Base-by-base conservation (phyloP, 2,888 invertebrate species). In the Sylvicola fuscatus region DNA sequence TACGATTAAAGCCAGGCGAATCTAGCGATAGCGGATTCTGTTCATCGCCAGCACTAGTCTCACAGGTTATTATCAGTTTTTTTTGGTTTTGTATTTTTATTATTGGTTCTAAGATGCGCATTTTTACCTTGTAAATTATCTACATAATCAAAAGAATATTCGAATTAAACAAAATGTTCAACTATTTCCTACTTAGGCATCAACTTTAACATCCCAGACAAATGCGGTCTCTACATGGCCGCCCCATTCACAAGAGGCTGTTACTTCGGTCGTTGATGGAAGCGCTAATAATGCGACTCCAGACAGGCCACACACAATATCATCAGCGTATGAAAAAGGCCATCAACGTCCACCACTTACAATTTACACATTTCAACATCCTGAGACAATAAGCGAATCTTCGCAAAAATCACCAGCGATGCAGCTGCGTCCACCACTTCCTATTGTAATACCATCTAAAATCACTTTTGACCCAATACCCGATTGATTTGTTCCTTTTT, bases 231-330 rank as follows among this genome's bases (percentile, higher is more conserved):
- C 60, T 35, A 59, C 59, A 38, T 59, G 59, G 59, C 59, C 59
- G 44, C 57, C 59, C 49, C 60, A 58, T 53, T 54, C 56, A 46
- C 58, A 58, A 48, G 60, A 59, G 44, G 52, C 46, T 40, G 54
- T 51, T 37, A 52, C 54, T 14, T 17, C 33, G 7, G 26, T 21
- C 2, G 21, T 21, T 21, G 21, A 21, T 21, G 21, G 21, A 4
- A 21, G 21, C 21, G 21, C 5, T 6, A 21, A 21, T 21, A 21
- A 21, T 21, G 29, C 29, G 44, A 73, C 83, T 58, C 74, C 72
- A 38, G 84, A 84, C 43, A 66, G 90, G 41, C 90, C 90, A 2
- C 92, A 92, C 52, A 92, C 92, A 32, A 92, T 92, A 49, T 90
- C 90, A 4, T 78, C 87, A 77, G 86, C 78, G 7, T 89, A 89